Percentiles rank a stretch among this genome's conserved stretches.
These are phyloP conservation scores for Hydrotaea cyrtoneurina DNA, from an alignment of 2,888 invertebrate genomes.

Conservation along the genomic window DNA sequence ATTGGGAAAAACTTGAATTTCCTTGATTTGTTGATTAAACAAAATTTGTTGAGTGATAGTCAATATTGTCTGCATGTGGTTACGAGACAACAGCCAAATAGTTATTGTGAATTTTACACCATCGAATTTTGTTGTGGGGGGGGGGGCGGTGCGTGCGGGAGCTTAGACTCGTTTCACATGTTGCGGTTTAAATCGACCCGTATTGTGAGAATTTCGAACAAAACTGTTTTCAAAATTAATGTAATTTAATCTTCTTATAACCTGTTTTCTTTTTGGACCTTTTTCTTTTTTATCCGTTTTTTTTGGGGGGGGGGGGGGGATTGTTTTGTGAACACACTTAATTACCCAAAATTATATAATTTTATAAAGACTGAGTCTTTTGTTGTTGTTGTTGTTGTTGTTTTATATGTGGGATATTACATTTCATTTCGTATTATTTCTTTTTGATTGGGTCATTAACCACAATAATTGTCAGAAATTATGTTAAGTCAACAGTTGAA, in stretches of 20 bases:
- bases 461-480: constrained; percentile 43
- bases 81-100: neutral
- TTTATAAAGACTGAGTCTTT: constrained; percentile 1
- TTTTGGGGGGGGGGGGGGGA: no score
- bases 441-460: constrained; percentile 37
- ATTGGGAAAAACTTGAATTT: constrained; percentile 55
- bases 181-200: neutral
- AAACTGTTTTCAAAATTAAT: neutral
- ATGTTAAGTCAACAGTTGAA: neutral
- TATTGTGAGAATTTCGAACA: neutral
- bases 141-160: neutral
- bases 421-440: constrained; percentile 8
- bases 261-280: constrained; percentile 15
- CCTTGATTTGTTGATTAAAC: constrained; percentile 66
- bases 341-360: constrained; percentile 38
- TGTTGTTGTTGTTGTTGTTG: neutral
- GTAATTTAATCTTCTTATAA: constrained; percentile 41
- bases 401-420: neutral
- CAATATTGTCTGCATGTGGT: constrained; percentile 31
- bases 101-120: neutral
- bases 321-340: neutral
- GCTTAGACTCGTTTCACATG: neutral
- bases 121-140: neutral
- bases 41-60: constrained; percentile 61
- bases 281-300: neutral